Evolutionary conservation across 2,888 invertebrate genomes (phyloP), one percentile per base, ranked within the genome.

Genomic region (Epirrita christyi): DNA sequence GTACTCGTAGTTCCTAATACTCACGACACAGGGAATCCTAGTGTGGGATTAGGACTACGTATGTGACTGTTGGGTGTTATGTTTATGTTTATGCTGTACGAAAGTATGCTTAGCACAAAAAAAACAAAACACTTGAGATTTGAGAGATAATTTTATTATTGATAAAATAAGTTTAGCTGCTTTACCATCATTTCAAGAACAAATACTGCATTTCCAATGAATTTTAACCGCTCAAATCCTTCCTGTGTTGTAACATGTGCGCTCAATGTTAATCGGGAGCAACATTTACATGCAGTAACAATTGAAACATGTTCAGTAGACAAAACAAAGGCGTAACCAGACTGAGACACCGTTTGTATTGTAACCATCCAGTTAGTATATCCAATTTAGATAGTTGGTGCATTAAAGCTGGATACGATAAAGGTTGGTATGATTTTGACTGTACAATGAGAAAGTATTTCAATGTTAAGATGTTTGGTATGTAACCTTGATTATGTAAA

Each of bases 261-360:
- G 75, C 64, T 69, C 70, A 79, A 78, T 83, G 79, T 78, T 79
- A 81, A 86, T 85, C 82, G 76, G 73, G 80, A 75, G 63, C 76
- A 80, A 75, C 76, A 82, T 86, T 84, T 82, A 83, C 86, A 86
- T 86, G 72, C 64, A 70, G 72, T 71, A 76, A 82, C 81, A 81
- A 83, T 80, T 77, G 81, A 74, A 81, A 81, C 80, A 78, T 78
- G 80, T 78, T 80, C 63, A 55, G 64, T 75, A 68, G 79, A 82
- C 84, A 75, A 80, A 80, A 86, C 84, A 87, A 87, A 85, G 81
- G 80, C 79, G 74, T 78, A 77, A 69, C 74, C 72, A 61, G 71
- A 61, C 64, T 61, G 63, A 65, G 68, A 64, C 61, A 58, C 34
- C 50, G 56, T 53, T 61, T 68, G 70, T 56, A 58, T 59, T 52